phyloP scores from a whole-genome alignment of 2,797 vertebrate genomes.

The Anabacerthia variegaticeps region DNA sequence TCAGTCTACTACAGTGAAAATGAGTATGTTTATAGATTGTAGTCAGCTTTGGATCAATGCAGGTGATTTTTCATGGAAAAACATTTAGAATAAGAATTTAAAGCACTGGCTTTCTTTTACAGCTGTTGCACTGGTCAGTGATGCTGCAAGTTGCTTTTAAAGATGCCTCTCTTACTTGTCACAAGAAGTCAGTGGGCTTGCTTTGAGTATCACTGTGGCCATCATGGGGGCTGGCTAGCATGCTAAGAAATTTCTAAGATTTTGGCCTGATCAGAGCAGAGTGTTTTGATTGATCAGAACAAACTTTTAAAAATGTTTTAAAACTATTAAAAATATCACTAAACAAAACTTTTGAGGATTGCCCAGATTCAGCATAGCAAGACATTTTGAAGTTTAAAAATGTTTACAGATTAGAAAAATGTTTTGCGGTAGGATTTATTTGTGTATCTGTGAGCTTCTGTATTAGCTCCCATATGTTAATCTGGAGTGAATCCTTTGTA shows the following conservation, averaged over 20 bases:
- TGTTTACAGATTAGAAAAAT: background rate
- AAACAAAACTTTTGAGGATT: background rate
- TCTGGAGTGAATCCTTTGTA: background rate
- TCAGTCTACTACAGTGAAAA: slow-evolving; percentile 31
- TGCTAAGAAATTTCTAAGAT: background rate
- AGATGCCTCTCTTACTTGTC: background rate
- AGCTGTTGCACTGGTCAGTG: background rate
- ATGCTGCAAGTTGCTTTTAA: background rate
- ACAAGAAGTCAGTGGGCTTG: background rate
- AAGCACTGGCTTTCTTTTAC: background rate
- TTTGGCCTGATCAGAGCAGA: background rate
- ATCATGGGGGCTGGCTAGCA: background rate
- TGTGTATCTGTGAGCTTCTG: background rate
- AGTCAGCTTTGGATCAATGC: background rate
- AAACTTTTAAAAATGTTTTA: background rate
- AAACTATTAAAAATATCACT: background rate
- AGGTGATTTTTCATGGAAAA: slow-evolving; percentile 21
- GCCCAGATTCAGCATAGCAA: background rate
- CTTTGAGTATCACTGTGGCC: background rate
- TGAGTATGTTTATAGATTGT: slow-evolving; percentile 18
- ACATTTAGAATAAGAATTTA: background rate
- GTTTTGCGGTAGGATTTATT: background rate
- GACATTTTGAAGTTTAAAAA: background rate
- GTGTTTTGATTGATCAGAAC: background rate
- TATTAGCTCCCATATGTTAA: background rate